Evolutionary conservation across 2,113 vertebrate genomes (phyloP).

Genomic region (Sterna hirundo): DNA sequence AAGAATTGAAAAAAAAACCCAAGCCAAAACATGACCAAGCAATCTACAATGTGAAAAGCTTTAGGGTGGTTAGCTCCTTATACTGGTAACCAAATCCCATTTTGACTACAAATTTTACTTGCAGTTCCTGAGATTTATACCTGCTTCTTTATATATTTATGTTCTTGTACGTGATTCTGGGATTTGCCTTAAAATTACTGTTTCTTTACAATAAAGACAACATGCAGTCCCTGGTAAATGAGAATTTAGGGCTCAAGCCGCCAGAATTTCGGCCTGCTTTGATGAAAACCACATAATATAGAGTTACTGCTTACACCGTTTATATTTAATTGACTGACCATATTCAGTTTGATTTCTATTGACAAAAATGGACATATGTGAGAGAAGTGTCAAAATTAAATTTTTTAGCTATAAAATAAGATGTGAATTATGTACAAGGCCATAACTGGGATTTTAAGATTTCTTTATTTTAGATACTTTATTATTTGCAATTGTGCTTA

Average conservation of each 20-base stretch:
- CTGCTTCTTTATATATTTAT: neutral
- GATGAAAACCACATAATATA: neutral
- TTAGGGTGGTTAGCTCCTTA: neutral
- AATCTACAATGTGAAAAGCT: neutral
- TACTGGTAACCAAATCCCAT: neutral
- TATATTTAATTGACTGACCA: neutral
- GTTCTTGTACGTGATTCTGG: neutral
- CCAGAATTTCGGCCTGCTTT: neutral
- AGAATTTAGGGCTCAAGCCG: neutral
- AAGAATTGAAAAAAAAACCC: neutral
- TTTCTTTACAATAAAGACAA: neutral
- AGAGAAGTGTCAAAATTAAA: neutral
- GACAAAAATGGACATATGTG: neutral
- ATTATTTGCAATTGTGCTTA: neutral
- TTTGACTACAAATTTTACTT: neutral
- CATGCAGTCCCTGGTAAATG: neutral
- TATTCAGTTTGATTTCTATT: neutral
- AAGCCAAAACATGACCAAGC: neutral
- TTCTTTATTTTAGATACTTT: neutral
- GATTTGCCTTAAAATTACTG: neutral
- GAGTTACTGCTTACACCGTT: rapidly evolving
- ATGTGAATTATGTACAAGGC: neutral
- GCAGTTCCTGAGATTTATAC: neutral
- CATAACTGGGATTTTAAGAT: neutral
- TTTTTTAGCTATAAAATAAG: neutral